phyloP scores from a whole-genome alignment of 2,797 vertebrate species.

The Allobates femoralis region DNA sequence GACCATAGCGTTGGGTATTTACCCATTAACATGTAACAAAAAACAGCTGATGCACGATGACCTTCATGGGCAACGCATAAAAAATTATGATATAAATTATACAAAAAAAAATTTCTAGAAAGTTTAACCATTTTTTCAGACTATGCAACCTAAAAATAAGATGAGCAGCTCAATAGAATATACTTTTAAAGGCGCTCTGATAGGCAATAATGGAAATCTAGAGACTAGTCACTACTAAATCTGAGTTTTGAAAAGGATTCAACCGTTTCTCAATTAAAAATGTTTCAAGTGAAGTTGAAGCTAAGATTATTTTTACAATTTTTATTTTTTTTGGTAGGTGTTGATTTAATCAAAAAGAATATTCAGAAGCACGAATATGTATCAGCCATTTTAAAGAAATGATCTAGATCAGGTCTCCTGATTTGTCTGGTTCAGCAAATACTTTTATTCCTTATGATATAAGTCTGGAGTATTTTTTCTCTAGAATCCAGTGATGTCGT shows the following conservation, averaged over 20 bases:
- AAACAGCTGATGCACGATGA: background rate
- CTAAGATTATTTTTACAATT: background rate
- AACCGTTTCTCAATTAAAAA: background rate
- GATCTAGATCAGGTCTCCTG: background rate
- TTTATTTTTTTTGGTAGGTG: background rate
- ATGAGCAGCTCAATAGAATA: background rate
- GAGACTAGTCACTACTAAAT: background rate
- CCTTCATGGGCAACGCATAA: background rate
- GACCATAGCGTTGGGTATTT: background rate
- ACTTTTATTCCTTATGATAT: background rate
- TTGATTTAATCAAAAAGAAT: background rate
- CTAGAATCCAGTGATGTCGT: no score
- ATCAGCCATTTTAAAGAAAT: background rate
- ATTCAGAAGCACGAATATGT: background rate
- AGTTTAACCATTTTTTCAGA: background rate
- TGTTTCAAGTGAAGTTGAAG: background rate
- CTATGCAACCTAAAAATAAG: background rate
- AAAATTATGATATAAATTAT: background rate
- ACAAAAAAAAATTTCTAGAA: constrained; percentile 4
- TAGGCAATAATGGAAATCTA: background rate
- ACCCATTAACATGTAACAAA: background rate
- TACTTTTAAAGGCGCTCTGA: background rate
- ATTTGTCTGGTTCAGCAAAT: background rate
- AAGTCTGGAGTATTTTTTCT: background rate
- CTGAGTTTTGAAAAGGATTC: background rate